phyloP scores from a whole-genome alignment of 2,113 vertebrate genomes.

The Cochlearius cochlearius region DNA sequence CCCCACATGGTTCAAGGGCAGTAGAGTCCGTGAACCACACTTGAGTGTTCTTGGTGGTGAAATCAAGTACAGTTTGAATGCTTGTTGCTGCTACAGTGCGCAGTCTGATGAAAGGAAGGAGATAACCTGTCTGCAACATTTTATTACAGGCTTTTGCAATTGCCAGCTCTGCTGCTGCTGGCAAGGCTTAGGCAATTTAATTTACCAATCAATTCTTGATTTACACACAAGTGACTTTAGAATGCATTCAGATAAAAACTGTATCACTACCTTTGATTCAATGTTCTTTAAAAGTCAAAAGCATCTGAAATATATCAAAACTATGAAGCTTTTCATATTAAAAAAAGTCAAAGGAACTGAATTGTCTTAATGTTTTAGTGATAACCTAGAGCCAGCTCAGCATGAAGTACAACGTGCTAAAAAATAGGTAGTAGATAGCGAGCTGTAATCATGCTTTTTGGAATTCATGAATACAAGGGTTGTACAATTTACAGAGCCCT shows the following conservation, averaged over 20 bases:
- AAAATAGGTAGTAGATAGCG: not conserved
- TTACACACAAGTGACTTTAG: constrained; percentile 23
- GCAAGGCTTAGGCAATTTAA: constrained; percentile 29
- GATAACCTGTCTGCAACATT: not conserved
- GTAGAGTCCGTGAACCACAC: not conserved
- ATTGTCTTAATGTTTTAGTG: not conserved
- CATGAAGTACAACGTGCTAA: not conserved
- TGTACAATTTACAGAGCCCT: not conserved
- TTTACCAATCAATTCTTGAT: constrained; percentile 42
- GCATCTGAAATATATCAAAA: not conserved
- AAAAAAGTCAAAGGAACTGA: not conserved
- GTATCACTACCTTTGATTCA: not conserved
- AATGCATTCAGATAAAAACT: constrained; percentile 8
- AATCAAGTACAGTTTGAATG: constrained; percentile 29
- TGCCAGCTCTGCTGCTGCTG: not conserved
- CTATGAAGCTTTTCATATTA: not conserved
- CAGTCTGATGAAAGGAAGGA: not conserved
- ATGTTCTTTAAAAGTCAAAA: constrained; percentile 5
- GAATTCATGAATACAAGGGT: not conserved
- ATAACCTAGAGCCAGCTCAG: not conserved
- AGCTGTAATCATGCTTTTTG: not conserved
- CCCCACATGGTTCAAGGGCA: not conserved
- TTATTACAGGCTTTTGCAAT: constrained; percentile 18
- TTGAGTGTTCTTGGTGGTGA: not conserved
- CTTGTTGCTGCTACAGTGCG: not conserved